Base-by-base conservation (phyloP, 2,113 vertebrate species). In the Myxocyprinus asiaticus region DNA sequence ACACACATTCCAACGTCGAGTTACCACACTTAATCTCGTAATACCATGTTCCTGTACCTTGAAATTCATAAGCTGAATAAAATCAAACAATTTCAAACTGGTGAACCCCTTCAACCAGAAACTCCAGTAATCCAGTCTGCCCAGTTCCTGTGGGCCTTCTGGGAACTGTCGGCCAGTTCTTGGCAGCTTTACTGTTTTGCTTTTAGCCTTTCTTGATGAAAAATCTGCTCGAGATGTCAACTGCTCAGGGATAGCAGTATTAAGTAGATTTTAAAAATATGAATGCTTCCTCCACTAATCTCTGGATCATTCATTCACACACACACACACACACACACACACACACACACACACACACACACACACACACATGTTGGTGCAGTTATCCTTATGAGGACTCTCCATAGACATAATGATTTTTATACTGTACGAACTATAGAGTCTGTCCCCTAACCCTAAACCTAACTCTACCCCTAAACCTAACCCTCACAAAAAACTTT, bases 211-310 rank as follows among this genome's bases (percentile, higher is more conserved):
- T 33, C 22, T 33, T 33, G 22, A 33, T 33, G 22, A 33, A 1
- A 33, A 33, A 33, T 33, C 22, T 33, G 22, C 22, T 33, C 22
- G 22, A 33, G 22, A 33, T 33, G 22, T 33, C n/a, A n/a, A n/a
- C n/a, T n/a, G n/a, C n/a, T 33, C 22, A 33, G 22, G 22, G 22
- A 33, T 33, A 33, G 1, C 22, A 33, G 22, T 33, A 33, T 33
- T 90, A 91, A 86, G 62, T 85, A 89, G 88, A 89, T 90, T 91
- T 89, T 85, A 88, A 88, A 88, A 90, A 90, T 33, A 33, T 33
- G 22, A 33, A 33, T 87, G 85, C 88, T 81, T 82, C 78, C 79
- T 76, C 50, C 14, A 58, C 71, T 90, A 91, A 91, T 92, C 88
- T 84, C 80, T 77, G 66, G 56, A 33, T 33, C 22, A 33, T 33